phyloP scores from a whole-genome alignment of 1,140 invertebrate species.

The Macrobrachium nipponense region DNA sequence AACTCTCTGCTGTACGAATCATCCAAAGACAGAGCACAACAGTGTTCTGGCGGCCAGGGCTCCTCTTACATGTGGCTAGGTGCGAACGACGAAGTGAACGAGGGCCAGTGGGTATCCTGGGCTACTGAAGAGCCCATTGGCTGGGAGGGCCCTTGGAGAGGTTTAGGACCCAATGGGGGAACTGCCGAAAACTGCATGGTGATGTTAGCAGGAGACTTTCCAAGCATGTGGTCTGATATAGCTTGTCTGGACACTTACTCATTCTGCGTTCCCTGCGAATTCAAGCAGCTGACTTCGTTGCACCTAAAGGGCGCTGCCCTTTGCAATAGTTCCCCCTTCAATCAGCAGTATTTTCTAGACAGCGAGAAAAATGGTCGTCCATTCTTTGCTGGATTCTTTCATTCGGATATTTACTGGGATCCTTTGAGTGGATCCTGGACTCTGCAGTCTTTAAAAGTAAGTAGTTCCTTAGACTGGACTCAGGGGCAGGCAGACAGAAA shows the following conservation, averaged over 20 bases:
- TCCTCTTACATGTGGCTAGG: constrained; percentile 44
- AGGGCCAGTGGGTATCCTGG: constrained; percentile 26
- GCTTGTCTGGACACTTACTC: constrained; percentile 44
- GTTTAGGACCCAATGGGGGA: constrained; percentile 41
- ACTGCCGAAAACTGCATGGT: constrained; percentile 48
- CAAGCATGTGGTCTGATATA: constrained; percentile 45
- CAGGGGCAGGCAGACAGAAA: too few relatives aligned
- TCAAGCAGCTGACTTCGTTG: background rate
- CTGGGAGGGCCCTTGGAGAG: constrained; percentile 43
- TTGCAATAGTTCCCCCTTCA: constrained; percentile 36
- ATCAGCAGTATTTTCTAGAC: constrained; percentile 23
- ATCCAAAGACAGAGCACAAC: background rate
- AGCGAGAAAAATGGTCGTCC: constrained; percentile 23
- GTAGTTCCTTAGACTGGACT: background rate
- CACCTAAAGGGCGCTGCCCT: constrained; percentile 38
- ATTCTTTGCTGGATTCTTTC: constrained; percentile 29
- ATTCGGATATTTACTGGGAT: constrained; percentile 46
- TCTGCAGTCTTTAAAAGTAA: constrained; percentile 50
- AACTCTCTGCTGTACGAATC: constrained; percentile 33
- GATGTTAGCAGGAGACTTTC: constrained; percentile 35
- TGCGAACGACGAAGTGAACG: constrained; percentile 13
- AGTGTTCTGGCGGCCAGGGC: constrained; percentile 28
- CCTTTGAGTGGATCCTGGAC: constrained; percentile 9
- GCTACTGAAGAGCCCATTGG: background rate
- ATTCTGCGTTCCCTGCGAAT: constrained; percentile 50